A percentile compares a stretch with the other conserved stretches of the same genome.
phyloP scores from a whole-genome alignment of 2,797 vertebrate genomes.

The Pyrocephalus nanus region DNA sequence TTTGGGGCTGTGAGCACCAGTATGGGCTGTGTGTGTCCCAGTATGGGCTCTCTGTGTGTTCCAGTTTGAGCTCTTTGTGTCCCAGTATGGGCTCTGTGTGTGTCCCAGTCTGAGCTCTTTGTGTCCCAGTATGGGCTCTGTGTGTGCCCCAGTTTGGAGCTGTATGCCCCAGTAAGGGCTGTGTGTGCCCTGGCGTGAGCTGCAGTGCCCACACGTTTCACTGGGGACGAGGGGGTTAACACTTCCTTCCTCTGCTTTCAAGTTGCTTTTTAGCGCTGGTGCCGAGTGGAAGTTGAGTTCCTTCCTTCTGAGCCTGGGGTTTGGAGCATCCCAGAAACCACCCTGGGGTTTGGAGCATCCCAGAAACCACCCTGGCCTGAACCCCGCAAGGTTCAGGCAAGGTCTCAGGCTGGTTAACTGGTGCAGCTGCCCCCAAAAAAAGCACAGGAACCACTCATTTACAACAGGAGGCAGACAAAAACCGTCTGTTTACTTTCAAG shows the following conservation, averaged over 20 bases:
- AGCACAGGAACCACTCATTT: constrained; percentile 19
- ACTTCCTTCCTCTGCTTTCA: not conserved
- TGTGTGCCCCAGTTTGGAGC: not conserved
- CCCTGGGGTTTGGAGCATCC: not conserved
- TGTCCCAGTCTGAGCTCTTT: too few relatives aligned
- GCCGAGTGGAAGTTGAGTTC: not conserved
- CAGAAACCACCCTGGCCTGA: not conserved
- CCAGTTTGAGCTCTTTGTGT: not conserved
- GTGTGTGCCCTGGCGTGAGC: not conserved
- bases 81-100: not conserved
- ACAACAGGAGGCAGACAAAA: constrained; percentile 14
- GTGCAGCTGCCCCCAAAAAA: not conserved
- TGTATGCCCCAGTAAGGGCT: too few relatives aligned
- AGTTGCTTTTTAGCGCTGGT: not conserved
- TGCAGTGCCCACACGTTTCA: too few relatives aligned
- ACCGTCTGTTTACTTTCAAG: not conserved
- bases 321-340: not conserved
- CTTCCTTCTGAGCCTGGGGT: not conserved
- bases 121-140: not conserved
- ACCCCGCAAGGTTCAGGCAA: constrained; percentile 7
- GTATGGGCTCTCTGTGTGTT: not conserved
- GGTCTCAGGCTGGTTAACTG: not conserved
- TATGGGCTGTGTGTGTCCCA: not conserved
- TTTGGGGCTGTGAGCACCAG: not conserved
- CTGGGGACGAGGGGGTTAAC: not conserved